Conservation (phyloP, 1,140 invertebrate species). For the Eueides isabella region DNA sequence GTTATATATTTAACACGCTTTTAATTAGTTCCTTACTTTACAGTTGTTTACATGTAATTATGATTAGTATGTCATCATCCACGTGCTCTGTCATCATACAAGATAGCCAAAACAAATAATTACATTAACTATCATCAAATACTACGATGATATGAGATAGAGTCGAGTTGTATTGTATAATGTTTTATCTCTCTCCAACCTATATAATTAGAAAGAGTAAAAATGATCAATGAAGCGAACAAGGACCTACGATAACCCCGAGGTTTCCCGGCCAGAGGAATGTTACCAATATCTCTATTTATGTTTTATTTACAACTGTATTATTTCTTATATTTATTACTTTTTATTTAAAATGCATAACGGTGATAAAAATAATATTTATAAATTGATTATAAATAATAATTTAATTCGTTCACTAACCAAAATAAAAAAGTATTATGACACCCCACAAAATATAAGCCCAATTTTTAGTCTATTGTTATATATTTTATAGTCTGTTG, state of each 20-base stretch:
- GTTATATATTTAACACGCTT: no score
- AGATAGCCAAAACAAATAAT: neutral
- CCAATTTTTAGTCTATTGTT: no score
- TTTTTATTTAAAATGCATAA: no score
- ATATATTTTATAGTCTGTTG: no score
- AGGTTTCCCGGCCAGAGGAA: slow-evolving; percentile 57
- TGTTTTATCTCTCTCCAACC: neutral
- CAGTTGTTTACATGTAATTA: neutral
- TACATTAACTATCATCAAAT: neutral
- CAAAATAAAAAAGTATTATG: no score
- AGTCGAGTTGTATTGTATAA: neutral
- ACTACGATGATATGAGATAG: neutral
- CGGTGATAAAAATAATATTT: no score
- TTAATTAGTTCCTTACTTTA: neutral
- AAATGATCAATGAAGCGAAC: slow-evolving; percentile 20
- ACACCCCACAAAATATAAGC: no score
- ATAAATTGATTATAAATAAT: no score
- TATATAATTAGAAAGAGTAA: neutral
- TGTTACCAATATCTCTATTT: slow-evolving; percentile 47
- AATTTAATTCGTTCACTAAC: no score
- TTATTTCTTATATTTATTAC: neutral
- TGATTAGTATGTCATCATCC: neutral
- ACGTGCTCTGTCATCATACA: neutral
- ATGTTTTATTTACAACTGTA: neutral
- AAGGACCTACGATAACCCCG: slow-evolving; percentile 54